phyloP scores from a whole-genome alignment of 2,888 invertebrate species.

The Mesorhabditis spiculigera region DNA sequence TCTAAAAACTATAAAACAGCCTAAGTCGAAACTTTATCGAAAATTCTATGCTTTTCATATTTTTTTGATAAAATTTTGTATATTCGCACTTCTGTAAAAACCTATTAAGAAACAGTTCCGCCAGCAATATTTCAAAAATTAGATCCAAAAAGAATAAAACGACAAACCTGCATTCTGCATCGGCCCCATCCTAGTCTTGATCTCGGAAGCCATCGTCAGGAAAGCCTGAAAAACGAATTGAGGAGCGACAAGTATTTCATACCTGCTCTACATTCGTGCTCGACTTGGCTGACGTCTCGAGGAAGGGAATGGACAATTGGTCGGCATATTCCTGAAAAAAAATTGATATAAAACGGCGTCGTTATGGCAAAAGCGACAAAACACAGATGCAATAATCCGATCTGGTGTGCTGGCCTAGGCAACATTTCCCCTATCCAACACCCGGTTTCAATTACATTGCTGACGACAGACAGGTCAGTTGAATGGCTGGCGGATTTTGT shows the following conservation, averaged over 20 bases:
- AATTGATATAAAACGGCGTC: neutral
- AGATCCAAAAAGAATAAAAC: too few relatives aligned
- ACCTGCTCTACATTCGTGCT: conserved; percentile 95
- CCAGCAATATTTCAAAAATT: neutral
- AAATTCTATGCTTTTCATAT: too few relatives aligned
- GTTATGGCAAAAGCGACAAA: neutral
- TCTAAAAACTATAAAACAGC: too few relatives aligned
- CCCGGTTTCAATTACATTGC: too few relatives aligned
- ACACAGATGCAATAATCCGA: too few relatives aligned
- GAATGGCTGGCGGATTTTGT: too few relatives aligned
- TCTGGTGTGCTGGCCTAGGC: too few relatives aligned
- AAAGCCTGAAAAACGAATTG: conserved; percentile 66
- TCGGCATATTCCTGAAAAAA: conserved; percentile 86
- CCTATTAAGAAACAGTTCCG: neutral
- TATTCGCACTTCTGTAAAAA: too few relatives aligned
- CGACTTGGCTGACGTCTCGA: conserved; percentile 99
- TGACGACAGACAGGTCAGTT: too few relatives aligned
- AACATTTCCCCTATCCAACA: too few relatives aligned
- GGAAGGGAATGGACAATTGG: conserved; percentile 93
- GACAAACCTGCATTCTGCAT: conserved; percentile 28
- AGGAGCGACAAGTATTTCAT: neutral
- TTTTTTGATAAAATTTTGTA: too few relatives aligned
- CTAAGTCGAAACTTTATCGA: too few relatives aligned
- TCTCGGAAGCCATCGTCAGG: conserved; percentile 99
- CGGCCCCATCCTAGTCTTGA: conserved; percentile 95